phyloP scores from a whole-genome alignment of 2,888 invertebrate genomes.

The Lissonota sp. region DNA sequence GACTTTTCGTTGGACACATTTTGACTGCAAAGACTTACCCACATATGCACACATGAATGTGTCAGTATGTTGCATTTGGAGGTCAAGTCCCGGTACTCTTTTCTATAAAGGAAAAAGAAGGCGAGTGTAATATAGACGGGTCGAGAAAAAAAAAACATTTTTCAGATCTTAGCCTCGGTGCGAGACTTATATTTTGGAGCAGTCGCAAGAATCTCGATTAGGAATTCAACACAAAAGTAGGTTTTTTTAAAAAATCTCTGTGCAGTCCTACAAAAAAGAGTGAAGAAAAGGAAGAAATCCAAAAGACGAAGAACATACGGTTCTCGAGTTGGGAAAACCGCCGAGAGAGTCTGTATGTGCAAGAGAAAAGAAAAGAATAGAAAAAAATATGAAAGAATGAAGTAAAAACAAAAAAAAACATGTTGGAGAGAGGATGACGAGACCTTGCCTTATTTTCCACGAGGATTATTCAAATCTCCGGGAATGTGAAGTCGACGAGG shows the following conservation, averaged over 20 bases:
- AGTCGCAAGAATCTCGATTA: too few relatives aligned
- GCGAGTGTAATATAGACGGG: background rate
- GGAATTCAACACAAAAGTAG: too few relatives aligned
- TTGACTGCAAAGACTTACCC: slow-evolving; percentile 4
- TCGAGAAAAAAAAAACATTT: background rate
- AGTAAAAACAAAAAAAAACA: slow-evolving; percentile 20
- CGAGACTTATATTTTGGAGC: too few relatives aligned
- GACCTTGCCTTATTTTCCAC: slow-evolving; percentile 55
- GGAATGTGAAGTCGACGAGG: slow-evolving; percentile 55
- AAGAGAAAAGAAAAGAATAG: background rate
- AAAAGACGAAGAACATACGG: background rate
- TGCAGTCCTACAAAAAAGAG: background rate
- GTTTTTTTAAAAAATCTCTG: too few relatives aligned
- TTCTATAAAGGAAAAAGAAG: background rate
- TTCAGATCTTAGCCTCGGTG: background rate
- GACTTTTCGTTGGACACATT: slow-evolving; percentile 27
- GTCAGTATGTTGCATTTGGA: slow-evolving; percentile 16
- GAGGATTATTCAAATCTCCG: slow-evolving; percentile 66
- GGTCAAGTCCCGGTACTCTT: slow-evolving; percentile 35
- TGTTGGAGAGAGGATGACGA: slow-evolving; percentile 12
- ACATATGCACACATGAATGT: background rate
- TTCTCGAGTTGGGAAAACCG: too few relatives aligned
- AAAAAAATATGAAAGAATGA: slow-evolving; percentile 18
- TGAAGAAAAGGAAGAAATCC: background rate
- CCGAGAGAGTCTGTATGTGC: background rate